Evolutionary conservation across 2,888 invertebrate genomes (phyloP).

Genomic region (Harpagoxenus sublaevis): DNA sequence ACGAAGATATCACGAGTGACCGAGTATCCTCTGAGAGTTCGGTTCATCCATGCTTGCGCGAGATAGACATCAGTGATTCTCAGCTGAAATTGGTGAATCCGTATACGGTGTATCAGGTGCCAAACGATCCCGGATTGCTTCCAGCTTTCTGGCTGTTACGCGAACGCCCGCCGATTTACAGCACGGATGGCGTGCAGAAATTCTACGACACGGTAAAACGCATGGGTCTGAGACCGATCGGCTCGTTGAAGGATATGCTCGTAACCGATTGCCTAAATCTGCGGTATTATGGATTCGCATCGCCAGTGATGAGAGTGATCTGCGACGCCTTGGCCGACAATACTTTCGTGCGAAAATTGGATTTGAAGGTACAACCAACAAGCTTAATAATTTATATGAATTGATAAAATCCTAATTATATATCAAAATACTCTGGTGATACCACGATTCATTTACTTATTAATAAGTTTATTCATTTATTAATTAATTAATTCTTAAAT

Average conservation of each 20-base stretch:
- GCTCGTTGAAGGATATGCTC: conserved; percentile 76
- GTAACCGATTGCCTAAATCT: conserved; percentile 77
- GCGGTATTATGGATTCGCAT: conserved; percentile 79
- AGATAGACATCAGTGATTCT: conserved; percentile 79
- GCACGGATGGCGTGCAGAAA: conserved; percentile 75
- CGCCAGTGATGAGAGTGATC: conserved; percentile 76
- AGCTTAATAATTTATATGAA: not conserved
- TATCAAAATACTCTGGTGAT: too few relatives aligned
- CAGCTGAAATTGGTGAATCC: conserved; percentile 75
- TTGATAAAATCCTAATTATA: not conserved
- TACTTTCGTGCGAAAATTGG: conserved; percentile 73
- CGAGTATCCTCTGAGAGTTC: conserved; percentile 64
- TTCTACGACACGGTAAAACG: conserved; percentile 73
- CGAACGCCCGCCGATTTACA: conserved; percentile 67
- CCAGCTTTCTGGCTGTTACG: conserved; percentile 77
- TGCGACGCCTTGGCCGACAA: conserved; percentile 78
- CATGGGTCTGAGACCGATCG: conserved; percentile 72
- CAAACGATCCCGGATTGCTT: conserved; percentile 78
- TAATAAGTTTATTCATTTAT: too few relatives aligned
- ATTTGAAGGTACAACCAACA: conserved; percentile 76
- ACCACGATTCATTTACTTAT: too few relatives aligned
- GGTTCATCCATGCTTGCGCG: conserved; percentile 70
- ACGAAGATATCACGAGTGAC: not conserved
- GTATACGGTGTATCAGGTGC: conserved; percentile 71
- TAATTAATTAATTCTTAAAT: too few relatives aligned